Conservation (phyloP, 2,113 vertebrate species). For the Xiphophorus couchianus region DNA sequence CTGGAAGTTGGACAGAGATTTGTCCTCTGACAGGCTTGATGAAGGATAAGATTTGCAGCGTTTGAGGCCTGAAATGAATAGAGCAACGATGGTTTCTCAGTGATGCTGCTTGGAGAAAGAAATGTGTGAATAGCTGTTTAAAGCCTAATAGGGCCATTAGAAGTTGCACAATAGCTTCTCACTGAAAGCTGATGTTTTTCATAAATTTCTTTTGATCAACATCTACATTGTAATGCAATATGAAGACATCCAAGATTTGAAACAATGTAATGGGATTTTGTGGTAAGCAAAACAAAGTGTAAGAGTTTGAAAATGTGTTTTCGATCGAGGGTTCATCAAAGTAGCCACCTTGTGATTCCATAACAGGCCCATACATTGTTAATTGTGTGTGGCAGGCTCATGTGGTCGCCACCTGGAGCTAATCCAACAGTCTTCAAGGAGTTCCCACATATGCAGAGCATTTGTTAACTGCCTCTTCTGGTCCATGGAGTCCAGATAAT, state of each 20-base stretch:
- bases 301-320: background rate
- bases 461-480: background rate
- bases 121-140: constrained; percentile 3
- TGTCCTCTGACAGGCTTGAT: constrained; percentile 28
- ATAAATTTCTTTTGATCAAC: background rate
- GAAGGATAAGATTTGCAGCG: background rate
- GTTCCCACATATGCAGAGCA: constrained; percentile 7
- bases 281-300: background rate
- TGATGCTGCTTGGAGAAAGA: background rate
- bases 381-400: constrained; percentile 4
- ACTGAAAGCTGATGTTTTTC: background rate
- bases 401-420: constrained; percentile 3
- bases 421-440: background rate
- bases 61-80: background rate
- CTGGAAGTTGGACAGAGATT: constrained; percentile 23
- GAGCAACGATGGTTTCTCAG: background rate
- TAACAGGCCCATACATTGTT: constrained; percentile 2
- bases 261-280: background rate
- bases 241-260: background rate
- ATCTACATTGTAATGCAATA: background rate
- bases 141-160: background rate
- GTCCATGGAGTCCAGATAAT: constrained; percentile 1
- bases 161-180: background rate
- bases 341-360: background rate
- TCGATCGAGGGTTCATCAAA: constrained; percentile 4